Evolutionary conservation across 2,888 invertebrate genomes (phyloP), one percentile per base, ranked within the genome.

Genomic region (Archips crataeganus): DNA sequence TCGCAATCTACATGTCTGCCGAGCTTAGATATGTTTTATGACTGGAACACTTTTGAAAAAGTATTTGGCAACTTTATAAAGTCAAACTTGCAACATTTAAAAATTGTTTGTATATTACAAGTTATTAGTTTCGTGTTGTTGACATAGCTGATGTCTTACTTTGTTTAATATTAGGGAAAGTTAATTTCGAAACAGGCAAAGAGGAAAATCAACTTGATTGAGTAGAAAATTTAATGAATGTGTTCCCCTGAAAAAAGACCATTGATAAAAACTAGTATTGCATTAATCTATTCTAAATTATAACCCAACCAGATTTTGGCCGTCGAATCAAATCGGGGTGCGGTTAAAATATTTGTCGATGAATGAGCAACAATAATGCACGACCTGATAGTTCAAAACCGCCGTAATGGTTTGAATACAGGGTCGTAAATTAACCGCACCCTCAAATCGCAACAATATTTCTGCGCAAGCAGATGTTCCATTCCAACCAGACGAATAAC

Each of bases 1-100:
- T 76, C 75, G 78, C 77, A 79, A 78, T 72, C n/a, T 71, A 74
- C 73, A 69, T 70, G 75, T 42, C 60, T 67, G 47, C 61, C 63
- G 70, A 62, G 57, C 74, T 66, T 66, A 65, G 65, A 67, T 42
- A 66, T 74, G 70, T 54, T 61, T 70, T 70, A 74, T 71, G 61
- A 61, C 42, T 71, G 65, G 42, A 61, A 65, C 36, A 54, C 63
- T 74, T 70, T 45, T 34, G 63, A 64, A 57, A 63, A 70, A 42
- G 36, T 45, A 34, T 47, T 23, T 67, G 45, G 13, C 6, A 36
- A 39, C 8, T 2, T 39, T 39, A 36, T 39, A 60, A 23, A 36
- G n/a, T n/a, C 13, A 23, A 54, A 36, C n/a, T 57, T 57, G 23
- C 32, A 57, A 57, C 57, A n/a, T 57, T 57, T 32, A 32, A 57